These are phyloP conservation scores for Poeciliopsis retropinna DNA, from an alignment of 2,113 vertebrate genomes.

Conservation along the genomic window DNA sequence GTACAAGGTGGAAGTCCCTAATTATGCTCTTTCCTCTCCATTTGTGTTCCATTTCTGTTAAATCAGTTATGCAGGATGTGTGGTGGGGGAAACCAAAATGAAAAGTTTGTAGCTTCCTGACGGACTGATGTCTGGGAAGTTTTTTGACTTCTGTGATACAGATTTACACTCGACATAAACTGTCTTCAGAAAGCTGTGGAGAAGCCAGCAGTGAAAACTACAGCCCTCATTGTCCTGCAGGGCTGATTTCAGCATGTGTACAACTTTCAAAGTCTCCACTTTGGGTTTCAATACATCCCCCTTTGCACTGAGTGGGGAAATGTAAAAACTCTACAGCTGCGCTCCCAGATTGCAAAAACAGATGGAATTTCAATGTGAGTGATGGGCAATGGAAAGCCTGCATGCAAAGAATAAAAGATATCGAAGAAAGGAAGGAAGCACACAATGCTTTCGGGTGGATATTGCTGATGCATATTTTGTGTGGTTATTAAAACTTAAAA, in stretches of 20 bases:
- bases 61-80: neutral
- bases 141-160: neutral
- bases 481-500: conserved; percentile 19
- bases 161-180: neutral
- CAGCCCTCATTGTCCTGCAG: neutral
- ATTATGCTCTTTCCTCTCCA: conserved; percentile 31
- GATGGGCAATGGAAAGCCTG: conserved; percentile 41
- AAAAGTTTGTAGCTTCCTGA: neutral
- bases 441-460: conserved; percentile 5
- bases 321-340: conserved; percentile 38
- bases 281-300: conserved; percentile 20
- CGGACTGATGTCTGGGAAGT: neutral
- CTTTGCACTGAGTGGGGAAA: conserved; percentile 5
- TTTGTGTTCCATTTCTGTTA: neutral
- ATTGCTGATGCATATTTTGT: conserved; percentile 31
- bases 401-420: conserved; percentile 51
- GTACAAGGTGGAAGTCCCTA: conserved; percentile 35
- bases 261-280: conserved; percentile 30
- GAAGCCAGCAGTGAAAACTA: conserved; percentile 4
- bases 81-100: neutral
- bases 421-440: conserved; percentile 4
- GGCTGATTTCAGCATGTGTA: conserved; percentile 7
- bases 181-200: neutral
- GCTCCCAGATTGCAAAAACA: conserved; percentile 57
- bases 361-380: conserved; percentile 70